Percentiles rank a stretch among this genome's conserved stretches.
Evolutionary conservation across 2,797 vertebrate species (phyloP).

Genomic region (Meriones psammophilus): DNA sequence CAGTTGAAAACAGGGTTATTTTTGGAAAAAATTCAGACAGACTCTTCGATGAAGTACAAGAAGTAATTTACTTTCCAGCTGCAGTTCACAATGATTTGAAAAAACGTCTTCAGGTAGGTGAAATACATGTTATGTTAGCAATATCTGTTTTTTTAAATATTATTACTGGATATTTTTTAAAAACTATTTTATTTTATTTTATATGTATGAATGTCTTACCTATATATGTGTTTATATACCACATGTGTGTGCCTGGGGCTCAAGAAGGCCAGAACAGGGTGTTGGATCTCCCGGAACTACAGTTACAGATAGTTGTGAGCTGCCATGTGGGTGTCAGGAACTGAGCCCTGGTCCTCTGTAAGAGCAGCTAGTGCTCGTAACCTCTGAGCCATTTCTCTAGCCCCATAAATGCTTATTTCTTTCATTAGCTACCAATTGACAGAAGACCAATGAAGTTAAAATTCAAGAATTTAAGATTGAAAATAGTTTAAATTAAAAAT

Average conservation of each 20-base stretch:
- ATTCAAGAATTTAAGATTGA: constrained; percentile 59
- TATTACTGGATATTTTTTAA: not conserved
- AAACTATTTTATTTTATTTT: not conserved
- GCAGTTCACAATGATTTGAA: constrained; percentile 85
- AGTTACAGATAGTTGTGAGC: not conserved
- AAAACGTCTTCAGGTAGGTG: constrained; percentile 92
- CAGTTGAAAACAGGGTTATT: constrained; percentile 90
- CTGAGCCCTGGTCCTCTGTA: not conserved
- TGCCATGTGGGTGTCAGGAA: not conserved
- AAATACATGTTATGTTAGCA: constrained; percentile 61
- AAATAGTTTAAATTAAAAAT: constrained; percentile 59
- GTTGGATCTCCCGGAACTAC: too few species aligned
- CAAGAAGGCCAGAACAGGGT: not conserved
- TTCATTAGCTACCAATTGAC: constrained; percentile 22
- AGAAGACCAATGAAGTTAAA: constrained; percentile 57
- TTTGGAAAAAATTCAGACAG: constrained; percentile 99
- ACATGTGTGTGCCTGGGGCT: not conserved
- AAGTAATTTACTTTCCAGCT: constrained; percentile 93
- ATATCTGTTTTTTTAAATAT: constrained; percentile 40
- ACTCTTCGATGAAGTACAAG: constrained; percentile 96
- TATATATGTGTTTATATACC: not conserved
- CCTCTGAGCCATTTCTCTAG: not conserved
- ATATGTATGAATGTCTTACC: not conserved
- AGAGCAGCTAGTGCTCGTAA: not conserved
- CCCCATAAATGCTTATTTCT: not conserved